phyloP scores from a whole-genome alignment of 2,888 invertebrate species.

The Limnephilus lunatus region DNA sequence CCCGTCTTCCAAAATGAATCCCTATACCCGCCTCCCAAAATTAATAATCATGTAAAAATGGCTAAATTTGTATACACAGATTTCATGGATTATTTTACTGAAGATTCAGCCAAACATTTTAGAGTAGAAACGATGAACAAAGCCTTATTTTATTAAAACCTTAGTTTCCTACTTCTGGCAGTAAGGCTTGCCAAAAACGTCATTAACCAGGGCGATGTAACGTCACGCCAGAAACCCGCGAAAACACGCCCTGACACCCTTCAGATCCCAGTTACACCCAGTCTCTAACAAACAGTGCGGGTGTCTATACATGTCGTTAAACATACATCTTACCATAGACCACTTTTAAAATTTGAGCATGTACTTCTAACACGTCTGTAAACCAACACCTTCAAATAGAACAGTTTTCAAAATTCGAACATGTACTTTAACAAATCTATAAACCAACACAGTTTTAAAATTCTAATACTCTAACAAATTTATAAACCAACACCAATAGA shows the following conservation, averaged over 20 bases:
- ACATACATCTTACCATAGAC: background rate
- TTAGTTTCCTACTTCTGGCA: slow-evolving; percentile 21
- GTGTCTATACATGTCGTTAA: background rate
- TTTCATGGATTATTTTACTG: background rate
- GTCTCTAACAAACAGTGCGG: slow-evolving; percentile 5
- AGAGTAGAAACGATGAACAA: background rate
- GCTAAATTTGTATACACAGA: background rate
- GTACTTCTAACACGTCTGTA: background rate
- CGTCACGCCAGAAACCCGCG: slow-evolving; percentile 30
- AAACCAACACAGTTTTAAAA: too few species aligned
- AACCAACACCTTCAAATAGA: too few species aligned
- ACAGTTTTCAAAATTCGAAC: too few species aligned
- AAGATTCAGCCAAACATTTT: background rate
- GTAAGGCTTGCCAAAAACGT: slow-evolving; percentile 39
- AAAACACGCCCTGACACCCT: slow-evolving; percentile 25
- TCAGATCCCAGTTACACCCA: background rate
- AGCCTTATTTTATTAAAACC: background rate
- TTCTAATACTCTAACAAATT: too few species aligned
- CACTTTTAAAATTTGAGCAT: background rate
- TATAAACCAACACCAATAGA: too few species aligned
- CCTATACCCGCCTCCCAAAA: too few species aligned
- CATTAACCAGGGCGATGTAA: slow-evolving; percentile 34
- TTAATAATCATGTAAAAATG: background rate
- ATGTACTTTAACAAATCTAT: too few species aligned
- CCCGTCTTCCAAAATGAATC: too few species aligned